Conservation (phyloP, 2,797 vertebrate genomes). For the Notamacropus eugenii region DNA sequence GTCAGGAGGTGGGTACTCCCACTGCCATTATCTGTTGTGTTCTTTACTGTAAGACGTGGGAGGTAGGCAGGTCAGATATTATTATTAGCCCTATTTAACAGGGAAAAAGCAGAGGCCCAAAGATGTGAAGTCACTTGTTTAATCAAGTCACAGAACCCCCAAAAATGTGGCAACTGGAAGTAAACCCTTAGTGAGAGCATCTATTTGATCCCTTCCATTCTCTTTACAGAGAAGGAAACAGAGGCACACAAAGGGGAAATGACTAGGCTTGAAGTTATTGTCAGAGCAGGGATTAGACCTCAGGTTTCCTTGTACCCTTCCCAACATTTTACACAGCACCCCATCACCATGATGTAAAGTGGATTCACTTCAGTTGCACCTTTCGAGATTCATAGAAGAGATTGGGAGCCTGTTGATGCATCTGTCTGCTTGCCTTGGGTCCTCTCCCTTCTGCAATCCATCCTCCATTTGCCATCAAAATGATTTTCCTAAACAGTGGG, state of each 20-base stretch:
- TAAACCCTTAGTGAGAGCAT: not conserved
- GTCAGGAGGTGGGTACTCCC: not conserved
- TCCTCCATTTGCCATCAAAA: not conserved
- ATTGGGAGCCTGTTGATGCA: not conserved
- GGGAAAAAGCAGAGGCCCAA: not conserved
- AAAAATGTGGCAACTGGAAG: not conserved
- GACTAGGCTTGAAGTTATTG: not conserved
- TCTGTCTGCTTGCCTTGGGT: not conserved
- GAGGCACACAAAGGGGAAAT: not conserved
- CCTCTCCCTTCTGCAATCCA: not conserved
- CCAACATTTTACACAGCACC: fast-evolving
- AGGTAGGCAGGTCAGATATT: not conserved
- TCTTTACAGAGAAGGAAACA: constrained; percentile 13
- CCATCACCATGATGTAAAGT: no score
- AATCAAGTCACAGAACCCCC: not conserved
- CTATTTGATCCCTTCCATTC: not conserved
- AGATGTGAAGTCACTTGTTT: not conserved
- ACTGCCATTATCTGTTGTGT: not conserved
- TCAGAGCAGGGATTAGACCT: not conserved
- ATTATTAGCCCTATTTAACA: not conserved
- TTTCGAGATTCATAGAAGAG: not conserved
- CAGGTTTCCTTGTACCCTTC: not conserved
- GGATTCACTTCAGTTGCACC: not conserved
- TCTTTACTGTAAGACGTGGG: not conserved
- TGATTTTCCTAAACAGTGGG: not conserved